Evolutionary conservation across 2,888 invertebrate species (phyloP).

Genomic region (Dolichomitus sp.): DNA sequence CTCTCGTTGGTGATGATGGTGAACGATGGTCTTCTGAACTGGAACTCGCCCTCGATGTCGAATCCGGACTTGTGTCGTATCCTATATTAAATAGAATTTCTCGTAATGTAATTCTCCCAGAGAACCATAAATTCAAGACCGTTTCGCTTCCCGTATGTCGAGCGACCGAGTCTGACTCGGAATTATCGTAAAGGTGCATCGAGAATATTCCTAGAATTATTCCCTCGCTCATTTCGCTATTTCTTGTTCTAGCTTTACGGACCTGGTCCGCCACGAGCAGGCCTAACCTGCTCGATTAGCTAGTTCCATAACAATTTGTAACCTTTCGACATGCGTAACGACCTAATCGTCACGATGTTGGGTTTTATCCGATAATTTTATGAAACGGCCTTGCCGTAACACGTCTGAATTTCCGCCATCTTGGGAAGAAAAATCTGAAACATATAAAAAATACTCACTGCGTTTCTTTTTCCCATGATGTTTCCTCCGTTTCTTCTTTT

Average conservation of each 20-base stretch:
- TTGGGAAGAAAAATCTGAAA: neutral
- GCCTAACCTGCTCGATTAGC: slow-evolving; percentile 15
- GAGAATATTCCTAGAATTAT: slow-evolving; percentile 25
- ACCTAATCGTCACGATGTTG: slow-evolving; percentile 18
- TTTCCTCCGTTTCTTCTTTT: slow-evolving; percentile 13
- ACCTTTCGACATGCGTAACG: neutral
- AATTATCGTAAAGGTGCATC: neutral
- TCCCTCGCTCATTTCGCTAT: neutral
- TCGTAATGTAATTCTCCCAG: no score
- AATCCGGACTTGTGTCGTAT: slow-evolving; percentile 10
- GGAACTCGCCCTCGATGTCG: slow-evolving; percentile 8
- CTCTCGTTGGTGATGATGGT: neutral
- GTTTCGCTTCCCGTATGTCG: neutral
- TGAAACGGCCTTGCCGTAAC: slow-evolving; percentile 5
- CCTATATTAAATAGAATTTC: neutral
- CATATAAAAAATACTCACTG: slow-evolving; percentile 10
- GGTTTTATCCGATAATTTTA: neutral
- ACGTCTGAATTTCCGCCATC: slow-evolving; percentile 9
- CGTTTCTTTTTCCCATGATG: neutral
- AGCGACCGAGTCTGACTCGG: slow-evolving; percentile 6
- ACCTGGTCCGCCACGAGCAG: slow-evolving; percentile 16
- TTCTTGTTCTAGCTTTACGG: slow-evolving; percentile 22
- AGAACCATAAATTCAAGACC: no score
- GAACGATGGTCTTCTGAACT: neutral
- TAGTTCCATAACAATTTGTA: no score